phyloP scores from a whole-genome alignment of 23 tunicate genomes.

The Oikopleura dioica region DNA sequence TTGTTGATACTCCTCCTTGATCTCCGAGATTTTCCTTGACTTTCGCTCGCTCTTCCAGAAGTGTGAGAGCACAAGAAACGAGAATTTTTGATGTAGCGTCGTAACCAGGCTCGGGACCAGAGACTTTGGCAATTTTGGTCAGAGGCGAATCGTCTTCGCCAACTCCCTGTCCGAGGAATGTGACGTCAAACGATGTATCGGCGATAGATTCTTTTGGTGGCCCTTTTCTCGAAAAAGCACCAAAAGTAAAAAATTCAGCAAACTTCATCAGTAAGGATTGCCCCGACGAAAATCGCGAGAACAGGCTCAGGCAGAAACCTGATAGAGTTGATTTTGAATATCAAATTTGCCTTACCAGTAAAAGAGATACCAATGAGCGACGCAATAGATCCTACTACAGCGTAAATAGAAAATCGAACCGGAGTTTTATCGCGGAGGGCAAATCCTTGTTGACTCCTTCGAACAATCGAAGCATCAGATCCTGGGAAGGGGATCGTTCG shows the following conservation, averaged over 20 bases:
- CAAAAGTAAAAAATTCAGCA: slow-evolving; percentile 55
- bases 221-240: slow-evolving; percentile 39
- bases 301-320: slow-evolving; percentile 27
- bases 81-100: slow-evolving; percentile 35
- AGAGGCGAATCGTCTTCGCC: not conserved
- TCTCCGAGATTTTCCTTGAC: slow-evolving; percentile 19
- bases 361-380: not conserved
- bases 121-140: slow-evolving; percentile 15
- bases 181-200: slow-evolving; percentile 23
- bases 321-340: slow-evolving; percentile 4
- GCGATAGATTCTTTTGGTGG: slow-evolving; percentile 41
- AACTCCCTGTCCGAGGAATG: slow-evolving; percentile 40
- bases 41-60: slow-evolving; percentile 22
- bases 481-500: slow-evolving; percentile 49
- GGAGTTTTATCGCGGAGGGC: slow-evolving; percentile 23
- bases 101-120: slow-evolving; percentile 77
- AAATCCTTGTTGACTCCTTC: slow-evolving; percentile 39
- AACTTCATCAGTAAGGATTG: slow-evolving; percentile 28
- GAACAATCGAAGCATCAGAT: slow-evolving; percentile 51
- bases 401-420: slow-evolving; percentile 52
- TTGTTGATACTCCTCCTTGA: slow-evolving; percentile 50
- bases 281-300: slow-evolving; percentile 34
- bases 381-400: slow-evolving; percentile 3
- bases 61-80: slow-evolving; percentile 31
- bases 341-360: not conserved